Percentiles rank a stretch among this genome's conserved stretches.
phyloP scores from a whole-genome alignment of 1,140 invertebrate genomes.

The Leptinotarsa undecemlineata region DNA sequence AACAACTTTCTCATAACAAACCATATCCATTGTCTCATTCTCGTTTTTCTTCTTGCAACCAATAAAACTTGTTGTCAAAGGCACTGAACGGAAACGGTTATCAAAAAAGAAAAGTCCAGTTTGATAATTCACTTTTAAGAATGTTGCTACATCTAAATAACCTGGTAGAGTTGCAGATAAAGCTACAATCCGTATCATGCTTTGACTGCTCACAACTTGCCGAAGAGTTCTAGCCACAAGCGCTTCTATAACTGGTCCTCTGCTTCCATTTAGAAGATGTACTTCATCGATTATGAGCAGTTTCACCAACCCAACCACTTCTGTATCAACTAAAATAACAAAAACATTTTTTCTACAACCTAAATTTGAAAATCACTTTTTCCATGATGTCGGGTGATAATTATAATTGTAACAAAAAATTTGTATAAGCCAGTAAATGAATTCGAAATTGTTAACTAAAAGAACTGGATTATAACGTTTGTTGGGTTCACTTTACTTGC shows the following conservation, averaged over 20 bases:
- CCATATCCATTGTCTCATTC: conserved; percentile 80
- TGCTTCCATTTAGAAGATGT: conserved; percentile 94
- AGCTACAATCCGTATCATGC: conserved; percentile 97
- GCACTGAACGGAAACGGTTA: conserved; percentile 86
- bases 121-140: conserved; percentile 91
- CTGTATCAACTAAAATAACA: conserved; percentile 76
- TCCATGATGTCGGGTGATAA: too few relatives aligned
- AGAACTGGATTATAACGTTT: too few relatives aligned
- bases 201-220: conserved; percentile 93
- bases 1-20: conserved; percentile 92
- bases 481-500: too few relatives aligned
- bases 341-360: background rate
- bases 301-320: conserved; percentile 87
- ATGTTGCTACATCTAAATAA: conserved; percentile 94
- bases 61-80: conserved; percentile 89
- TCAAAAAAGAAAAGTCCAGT: conserved; percentile 98
- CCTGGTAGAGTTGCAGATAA: conserved; percentile 97
- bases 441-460: too few relatives aligned
- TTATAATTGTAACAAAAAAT: too few relatives aligned
- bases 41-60: conserved; percentile 82
- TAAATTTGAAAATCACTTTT: conserved; percentile 6
- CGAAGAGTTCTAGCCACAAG: conserved; percentile 93
- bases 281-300: conserved; percentile 98
- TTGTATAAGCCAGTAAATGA: too few relatives aligned
- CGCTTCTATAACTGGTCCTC: conserved; percentile 97